phyloP scores from a whole-genome alignment of 2,888 invertebrate genomes.

The Apotomis capreana region DNA sequence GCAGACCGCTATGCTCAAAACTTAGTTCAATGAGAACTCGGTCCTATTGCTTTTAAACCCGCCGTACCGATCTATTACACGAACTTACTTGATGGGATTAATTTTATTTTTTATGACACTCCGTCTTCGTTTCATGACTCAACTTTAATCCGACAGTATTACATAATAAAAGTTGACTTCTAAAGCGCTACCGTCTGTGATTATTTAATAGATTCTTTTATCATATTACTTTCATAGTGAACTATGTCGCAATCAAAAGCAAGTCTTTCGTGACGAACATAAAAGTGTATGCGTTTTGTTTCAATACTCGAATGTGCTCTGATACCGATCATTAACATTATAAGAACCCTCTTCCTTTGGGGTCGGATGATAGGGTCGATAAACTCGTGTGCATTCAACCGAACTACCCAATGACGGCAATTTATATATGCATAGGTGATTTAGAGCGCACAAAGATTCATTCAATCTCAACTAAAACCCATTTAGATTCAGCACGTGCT shows the following conservation, averaged over 20 bases:
- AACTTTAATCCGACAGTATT: conserved; percentile 34
- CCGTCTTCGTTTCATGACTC: conserved; percentile 47
- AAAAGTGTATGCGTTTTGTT: conserved; percentile 65
- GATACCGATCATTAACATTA: conserved; percentile 66
- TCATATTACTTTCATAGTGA: conserved; percentile 25
- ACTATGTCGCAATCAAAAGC: conserved; percentile 51
- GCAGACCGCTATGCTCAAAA: conserved; percentile 49
- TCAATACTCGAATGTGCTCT: conserved; percentile 53
- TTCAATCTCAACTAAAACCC: conserved; percentile 34
- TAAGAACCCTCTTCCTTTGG: conserved; percentile 73
- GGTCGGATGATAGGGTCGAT: conserved; percentile 72
- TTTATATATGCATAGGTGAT: conserved; percentile 39
- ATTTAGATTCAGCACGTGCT: conserved; percentile 29
- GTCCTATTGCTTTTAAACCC: conserved; percentile 64
- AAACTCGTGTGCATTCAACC: conserved; percentile 72
- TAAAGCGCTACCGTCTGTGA: conserved; percentile 22
- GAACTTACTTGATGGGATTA: conserved; percentile 60
- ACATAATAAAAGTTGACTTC: conserved; percentile 33
- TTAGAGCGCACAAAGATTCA: conserved; percentile 36
- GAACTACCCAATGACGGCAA: conserved; percentile 48
- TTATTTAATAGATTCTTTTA: conserved; percentile 31
- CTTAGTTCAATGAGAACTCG: conserved; percentile 61
- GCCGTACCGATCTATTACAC: conserved; percentile 64
- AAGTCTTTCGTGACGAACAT: conserved; percentile 70
- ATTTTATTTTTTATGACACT: conserved; percentile 61